These are phyloP conservation scores for Eptesicus fuscus DNA, from an alignment of 2,113 vertebrate species.

Conservation along the genomic window DNA sequence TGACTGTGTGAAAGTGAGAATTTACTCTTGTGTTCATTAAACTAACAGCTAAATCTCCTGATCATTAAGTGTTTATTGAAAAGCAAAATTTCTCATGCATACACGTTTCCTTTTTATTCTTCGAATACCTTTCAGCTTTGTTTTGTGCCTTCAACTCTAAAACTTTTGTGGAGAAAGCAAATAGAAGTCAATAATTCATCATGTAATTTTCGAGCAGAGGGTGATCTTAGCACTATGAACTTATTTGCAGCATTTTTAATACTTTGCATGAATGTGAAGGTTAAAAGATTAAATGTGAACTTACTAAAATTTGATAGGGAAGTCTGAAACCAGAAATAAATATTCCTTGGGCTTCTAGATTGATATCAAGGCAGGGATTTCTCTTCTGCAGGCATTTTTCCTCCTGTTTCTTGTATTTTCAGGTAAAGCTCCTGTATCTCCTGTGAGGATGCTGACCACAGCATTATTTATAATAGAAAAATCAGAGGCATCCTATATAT, in stretches of 20 bases:
- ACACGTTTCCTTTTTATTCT: conserved; percentile 22
- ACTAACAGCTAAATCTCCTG: not conserved
- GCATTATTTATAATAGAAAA: not conserved
- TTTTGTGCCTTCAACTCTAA: conserved; percentile 16
- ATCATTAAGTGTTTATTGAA: not conserved
- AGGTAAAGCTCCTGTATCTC: not conserved
- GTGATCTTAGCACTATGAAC: not conserved
- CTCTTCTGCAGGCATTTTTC: not conserved
- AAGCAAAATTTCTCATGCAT: conserved; percentile 25
- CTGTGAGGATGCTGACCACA: not conserved
- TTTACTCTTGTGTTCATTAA: conserved; percentile 37
- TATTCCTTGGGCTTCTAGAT: not conserved
- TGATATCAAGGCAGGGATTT: not conserved
- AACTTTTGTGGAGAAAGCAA: not conserved
- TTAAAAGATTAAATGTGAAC: conserved; percentile 30
- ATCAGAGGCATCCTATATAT: not conserved
- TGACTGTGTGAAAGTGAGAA: not conserved
- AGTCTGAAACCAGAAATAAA: conserved; percentile 34
- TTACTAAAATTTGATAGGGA: not conserved
- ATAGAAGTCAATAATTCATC: not conserved
- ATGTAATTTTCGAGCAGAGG: not conserved
- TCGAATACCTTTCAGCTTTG: conserved; percentile 6
- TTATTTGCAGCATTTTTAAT: conserved; percentile 34
- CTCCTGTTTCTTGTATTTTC: conserved; percentile 27
- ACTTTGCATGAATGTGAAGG: conserved; percentile 20